Base-by-base conservation (phyloP, 1,140 invertebrate species). In the Rhagoletis zephyria region DNA sequence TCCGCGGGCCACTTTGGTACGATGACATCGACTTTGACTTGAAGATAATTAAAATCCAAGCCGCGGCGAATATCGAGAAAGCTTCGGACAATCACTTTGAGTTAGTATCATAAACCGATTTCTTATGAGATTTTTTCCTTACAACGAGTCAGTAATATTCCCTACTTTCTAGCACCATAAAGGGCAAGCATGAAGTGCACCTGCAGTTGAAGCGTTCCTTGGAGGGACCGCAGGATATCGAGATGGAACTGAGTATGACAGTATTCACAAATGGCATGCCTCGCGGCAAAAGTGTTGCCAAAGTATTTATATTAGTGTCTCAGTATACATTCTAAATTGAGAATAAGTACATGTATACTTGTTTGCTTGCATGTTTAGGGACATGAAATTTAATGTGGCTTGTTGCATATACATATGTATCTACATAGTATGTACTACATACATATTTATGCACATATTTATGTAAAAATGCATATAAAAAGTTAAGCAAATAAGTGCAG, bases 181-280 rank as follows among this genome's bases (percentile, higher is more conserved):
- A 94, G 88, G 92, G 91, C 1, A 93, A 93, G 0, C 95, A 96
- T 87, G 95, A 97, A 91, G 97, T 96, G 0, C 94, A 96, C 42
- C 93, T 98, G 16, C 94, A 96, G 4, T 90, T 99, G 59, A 94
- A 96, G 0, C 94, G 94, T 89, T 94, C 95, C 0, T 94, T 98
- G 3, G 93, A 95, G 70, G 98, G 97, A 0, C 97, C 98, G 0
- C 97, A 98, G 93, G 97, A 98, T 90, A 96, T 98, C 67, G 96
- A 98, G 88, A 91, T 99, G 5, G 95, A 97, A 88, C 93, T 99
- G 14, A 95, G 94, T 70, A 98, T 98, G 97, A 96, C 97, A 89
- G 94, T 98, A 4, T 97, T 96, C 91, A 93, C 94, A 65, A 94
- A 95, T 85, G 94, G 95, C 1, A 93, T 94, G 60, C 96, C 96